Conservation (phyloP, 2,113 vertebrate genomes). For the Xyrauchen texanus region DNA sequence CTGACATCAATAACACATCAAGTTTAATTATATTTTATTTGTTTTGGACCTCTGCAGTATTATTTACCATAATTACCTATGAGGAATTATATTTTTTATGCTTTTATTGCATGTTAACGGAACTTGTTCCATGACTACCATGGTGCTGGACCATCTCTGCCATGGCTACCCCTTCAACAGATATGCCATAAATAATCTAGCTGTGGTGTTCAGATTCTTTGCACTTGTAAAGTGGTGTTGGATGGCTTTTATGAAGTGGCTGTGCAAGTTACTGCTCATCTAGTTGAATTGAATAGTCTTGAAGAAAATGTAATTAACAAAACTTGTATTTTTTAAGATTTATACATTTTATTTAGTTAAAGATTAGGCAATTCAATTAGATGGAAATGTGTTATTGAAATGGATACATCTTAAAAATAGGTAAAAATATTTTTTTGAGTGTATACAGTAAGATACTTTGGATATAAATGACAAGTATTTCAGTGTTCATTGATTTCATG, state of each 20-base stretch:
- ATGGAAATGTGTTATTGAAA: too few relatives aligned
- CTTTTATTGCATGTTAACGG: not conserved
- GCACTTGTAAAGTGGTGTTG: not conserved
- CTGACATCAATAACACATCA: too few relatives aligned
- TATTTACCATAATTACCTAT: not conserved
- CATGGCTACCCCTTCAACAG: not conserved
- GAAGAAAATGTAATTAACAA: too few relatives aligned
- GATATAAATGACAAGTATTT: too few relatives aligned
- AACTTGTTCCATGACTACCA: not conserved
- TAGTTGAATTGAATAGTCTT: too few relatives aligned
- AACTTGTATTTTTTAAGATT: too few relatives aligned
- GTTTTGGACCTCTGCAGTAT: not conserved
- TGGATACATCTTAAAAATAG: too few relatives aligned
- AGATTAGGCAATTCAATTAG: too few relatives aligned
- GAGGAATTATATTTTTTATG: not conserved
- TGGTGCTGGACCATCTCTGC: not conserved
- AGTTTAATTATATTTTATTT: not conserved
- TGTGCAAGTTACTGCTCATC: not conserved
- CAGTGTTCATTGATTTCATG: too few relatives aligned
- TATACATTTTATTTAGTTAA: too few relatives aligned
- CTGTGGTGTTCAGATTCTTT: not conserved
- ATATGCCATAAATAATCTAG: not conserved
- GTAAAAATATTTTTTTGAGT: too few relatives aligned
- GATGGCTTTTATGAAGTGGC: slow-evolving; percentile 12
- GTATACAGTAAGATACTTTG: too few relatives aligned